Percentiles rank a stretch among this genome's conserved stretches.
Conservation (phyloP, 2,797 vertebrate species). For the Zalophus californianus region DNA sequence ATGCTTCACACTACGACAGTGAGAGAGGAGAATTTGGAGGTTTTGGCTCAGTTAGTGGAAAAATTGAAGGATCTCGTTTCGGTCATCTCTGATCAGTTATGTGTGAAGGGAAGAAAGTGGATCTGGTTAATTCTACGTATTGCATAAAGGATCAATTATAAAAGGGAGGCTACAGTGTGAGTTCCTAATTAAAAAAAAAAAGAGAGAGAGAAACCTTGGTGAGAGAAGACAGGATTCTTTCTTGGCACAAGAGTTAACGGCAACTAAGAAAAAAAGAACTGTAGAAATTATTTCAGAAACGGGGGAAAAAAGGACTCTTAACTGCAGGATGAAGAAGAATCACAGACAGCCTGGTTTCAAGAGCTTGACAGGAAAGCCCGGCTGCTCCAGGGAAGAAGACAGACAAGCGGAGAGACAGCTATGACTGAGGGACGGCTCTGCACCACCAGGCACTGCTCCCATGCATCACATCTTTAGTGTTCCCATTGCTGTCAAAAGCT, state of each 20-base stretch:
- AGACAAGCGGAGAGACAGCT: background rate
- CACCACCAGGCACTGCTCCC: background rate
- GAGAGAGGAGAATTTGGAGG: too few relatives aligned
- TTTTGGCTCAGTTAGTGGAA: too few relatives aligned
- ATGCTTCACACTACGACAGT: too few relatives aligned
- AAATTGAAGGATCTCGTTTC: background rate
- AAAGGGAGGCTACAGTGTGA: conserved; percentile 8
- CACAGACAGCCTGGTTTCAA: background rate
- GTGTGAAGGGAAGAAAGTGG: background rate
- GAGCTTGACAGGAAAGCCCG: background rate
- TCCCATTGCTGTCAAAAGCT: conserved; percentile 30
- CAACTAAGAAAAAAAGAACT: conserved; percentile 20
- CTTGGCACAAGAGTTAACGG: background rate
- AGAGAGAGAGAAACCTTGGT: background rate
- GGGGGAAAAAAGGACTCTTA: background rate
- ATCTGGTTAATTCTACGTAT: background rate
- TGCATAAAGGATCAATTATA: background rate
- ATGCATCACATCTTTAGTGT: background rate
- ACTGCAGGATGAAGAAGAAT: background rate
- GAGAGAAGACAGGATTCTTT: conserved; percentile 7
- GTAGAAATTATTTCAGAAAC: conserved; percentile 28
- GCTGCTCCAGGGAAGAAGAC: background rate
- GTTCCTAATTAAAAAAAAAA: conserved; percentile 6
- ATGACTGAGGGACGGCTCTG: background rate
- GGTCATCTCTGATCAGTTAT: background rate